A percentile compares a stretch with the other conserved stretches of the same genome.
Conservation (phyloP, 2,113 vertebrate genomes). For the Lepus americanus region DNA sequence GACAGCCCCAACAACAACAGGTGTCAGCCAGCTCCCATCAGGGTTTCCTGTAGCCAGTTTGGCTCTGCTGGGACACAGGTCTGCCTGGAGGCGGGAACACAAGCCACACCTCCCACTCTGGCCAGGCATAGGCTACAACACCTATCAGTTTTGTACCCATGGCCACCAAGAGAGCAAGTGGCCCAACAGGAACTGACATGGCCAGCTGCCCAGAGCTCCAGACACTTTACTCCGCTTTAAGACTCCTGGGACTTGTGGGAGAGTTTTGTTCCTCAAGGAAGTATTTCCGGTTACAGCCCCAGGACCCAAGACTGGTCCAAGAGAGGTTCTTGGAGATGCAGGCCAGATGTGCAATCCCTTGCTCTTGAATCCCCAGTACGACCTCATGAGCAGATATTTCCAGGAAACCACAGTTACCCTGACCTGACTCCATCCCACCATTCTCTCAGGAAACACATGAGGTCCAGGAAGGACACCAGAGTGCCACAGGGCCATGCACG, state of each 20-base stretch:
- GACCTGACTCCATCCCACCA: neutral
- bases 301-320: neutral
- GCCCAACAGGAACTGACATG: neutral
- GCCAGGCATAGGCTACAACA: neutral
- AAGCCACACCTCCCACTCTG: neutral
- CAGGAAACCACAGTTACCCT: neutral
- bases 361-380: neutral
- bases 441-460: neutral
- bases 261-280: neutral
- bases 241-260: rapidly evolving
- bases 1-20: neutral
- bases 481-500: neutral
- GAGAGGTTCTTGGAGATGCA: neutral
- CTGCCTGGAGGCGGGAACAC: neutral
- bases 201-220: neutral
- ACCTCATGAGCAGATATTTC: neutral
- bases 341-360: too few relatives aligned
- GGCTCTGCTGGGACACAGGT: neutral
- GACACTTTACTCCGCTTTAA: rapidly evolving
- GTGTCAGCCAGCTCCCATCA: rapidly evolving
- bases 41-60: neutral
- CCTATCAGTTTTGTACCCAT: neutral
- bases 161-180: neutral
- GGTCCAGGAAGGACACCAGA: neutral
- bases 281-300: neutral